Base-by-base conservation (phyloP, 2,888 invertebrate species). In the Lypha dubia region DNA sequence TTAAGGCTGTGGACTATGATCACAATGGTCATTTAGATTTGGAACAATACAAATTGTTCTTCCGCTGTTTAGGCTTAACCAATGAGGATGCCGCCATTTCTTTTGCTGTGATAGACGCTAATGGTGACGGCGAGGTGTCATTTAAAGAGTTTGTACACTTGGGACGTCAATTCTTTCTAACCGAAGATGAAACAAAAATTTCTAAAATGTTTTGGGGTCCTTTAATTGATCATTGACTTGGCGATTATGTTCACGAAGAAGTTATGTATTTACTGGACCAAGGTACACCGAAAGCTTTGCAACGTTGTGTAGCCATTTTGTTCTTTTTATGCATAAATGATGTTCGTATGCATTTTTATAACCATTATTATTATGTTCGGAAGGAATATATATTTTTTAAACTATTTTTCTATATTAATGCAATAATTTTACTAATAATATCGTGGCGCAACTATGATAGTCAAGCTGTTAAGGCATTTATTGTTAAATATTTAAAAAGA, bases 191-290 rank as follows among this genome's bases (percentile, higher is more conserved):
- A 87, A 93, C 93, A 3, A 94, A 94, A 87, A 95, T 96, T 83
- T 97, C 97, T 88, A 96, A 95, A 93, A 95, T 96, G 94, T 97
- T 97, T 89, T 97, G 97, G 96, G 97, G 97, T 38, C 97, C 97
- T 9, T 93, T 97, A 65, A 93, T 94, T 79, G 93, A 94, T 86
- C 94, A 94, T 88, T 91, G 91, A 91, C 90, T 90, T 73, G 88
- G 75, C 82, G 84, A 86, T 46, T 82, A 88, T 87, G 84, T 87
- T 83, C 87, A 87, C 80, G 86, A 67, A 71, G 89, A 86, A 53
- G 49, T 88, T 17, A 41, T 85, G 17, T 53, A 51, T n/a, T 38
- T 86, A 49, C 67, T 87, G 60, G 80, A 86, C 74, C 88, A 87
- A 86, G 87, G 87, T 77, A 87, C 86, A 86, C 88, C 88, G 87